Conservation (phyloP, 2,113 vertebrate species). For the Thryonomys swinderianus region DNA sequence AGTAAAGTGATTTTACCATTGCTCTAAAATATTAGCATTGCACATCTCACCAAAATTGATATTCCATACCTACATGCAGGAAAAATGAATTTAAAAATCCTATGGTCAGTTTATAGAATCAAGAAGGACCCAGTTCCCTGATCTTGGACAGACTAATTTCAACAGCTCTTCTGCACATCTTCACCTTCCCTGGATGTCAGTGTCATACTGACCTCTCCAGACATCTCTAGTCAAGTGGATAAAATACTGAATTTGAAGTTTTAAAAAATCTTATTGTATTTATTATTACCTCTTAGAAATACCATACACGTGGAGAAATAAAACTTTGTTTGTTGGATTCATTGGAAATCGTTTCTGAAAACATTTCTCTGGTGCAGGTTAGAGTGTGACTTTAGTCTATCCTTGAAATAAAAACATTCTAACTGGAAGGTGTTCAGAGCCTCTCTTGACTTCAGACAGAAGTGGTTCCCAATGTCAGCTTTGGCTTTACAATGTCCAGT, state of each 20-base stretch:
- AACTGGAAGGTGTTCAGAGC: neutral
- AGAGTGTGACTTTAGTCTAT: constrained; percentile 46
- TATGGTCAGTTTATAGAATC: neutral
- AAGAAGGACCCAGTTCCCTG: constrained; percentile 22
- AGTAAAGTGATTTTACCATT: neutral
- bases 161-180: neutral
- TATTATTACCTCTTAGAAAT: neutral
- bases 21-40: neutral
- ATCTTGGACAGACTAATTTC: constrained; percentile 47
- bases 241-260: constrained; percentile 20
- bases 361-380: neutral
- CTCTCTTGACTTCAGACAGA: neutral
- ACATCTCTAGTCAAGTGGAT: neutral
- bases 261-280: neutral
- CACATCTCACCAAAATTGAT: neutral
- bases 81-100: constrained; percentile 37
- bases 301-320: neutral
- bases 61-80: neutral
- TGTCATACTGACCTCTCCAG: constrained; percentile 30
- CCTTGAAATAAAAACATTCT: neutral
- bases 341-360: constrained; percentile 17
- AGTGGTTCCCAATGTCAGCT: neutral
- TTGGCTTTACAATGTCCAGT: neutral
- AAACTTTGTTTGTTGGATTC: neutral
- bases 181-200: constrained; percentile 32